Evolutionary conservation across 2,888 invertebrate species (phyloP).

Genomic region (Lutraria lutraria): DNA sequence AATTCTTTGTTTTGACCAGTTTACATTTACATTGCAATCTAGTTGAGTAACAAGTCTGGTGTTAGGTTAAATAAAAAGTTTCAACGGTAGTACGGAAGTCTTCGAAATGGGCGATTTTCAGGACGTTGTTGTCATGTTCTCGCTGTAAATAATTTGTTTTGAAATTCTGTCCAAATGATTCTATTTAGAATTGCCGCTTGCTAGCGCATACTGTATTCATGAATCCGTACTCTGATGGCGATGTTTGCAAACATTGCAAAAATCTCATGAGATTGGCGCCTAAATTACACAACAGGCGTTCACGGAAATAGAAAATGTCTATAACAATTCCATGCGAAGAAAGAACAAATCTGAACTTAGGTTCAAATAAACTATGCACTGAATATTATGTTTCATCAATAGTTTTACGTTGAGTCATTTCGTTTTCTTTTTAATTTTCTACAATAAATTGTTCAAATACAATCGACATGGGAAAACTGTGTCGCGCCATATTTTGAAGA

Average conservation of each 20-base stretch:
- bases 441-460: constrained; percentile 48
- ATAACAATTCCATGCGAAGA: background rate
- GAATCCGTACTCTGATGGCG: background rate
- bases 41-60: background rate
- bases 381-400: constrained; percentile 37
- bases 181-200: background rate
- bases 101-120: constrained; percentile 4
- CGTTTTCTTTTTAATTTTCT: constrained; percentile 27
- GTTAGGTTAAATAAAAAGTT: background rate
- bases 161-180: background rate
- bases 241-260: constrained; percentile 4
- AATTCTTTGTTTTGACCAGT: constrained; percentile 63
- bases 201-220: background rate
- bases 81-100: background rate
- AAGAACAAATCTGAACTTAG: background rate
- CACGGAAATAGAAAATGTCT: background rate
- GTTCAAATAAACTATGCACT: constrained; percentile 12
- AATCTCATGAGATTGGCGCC: constrained; percentile 9
- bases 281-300: background rate
- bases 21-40: constrained; percentile 41
- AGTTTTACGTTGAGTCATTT: constrained; percentile 41
- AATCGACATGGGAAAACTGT: constrained; percentile 41
- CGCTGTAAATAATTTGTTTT: background rate
- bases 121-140: background rate
- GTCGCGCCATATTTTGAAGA: constrained; percentile 65